Conservation (phyloP, 2,888 invertebrate genomes). For the Hydrotaea cyrtoneurina region DNA sequence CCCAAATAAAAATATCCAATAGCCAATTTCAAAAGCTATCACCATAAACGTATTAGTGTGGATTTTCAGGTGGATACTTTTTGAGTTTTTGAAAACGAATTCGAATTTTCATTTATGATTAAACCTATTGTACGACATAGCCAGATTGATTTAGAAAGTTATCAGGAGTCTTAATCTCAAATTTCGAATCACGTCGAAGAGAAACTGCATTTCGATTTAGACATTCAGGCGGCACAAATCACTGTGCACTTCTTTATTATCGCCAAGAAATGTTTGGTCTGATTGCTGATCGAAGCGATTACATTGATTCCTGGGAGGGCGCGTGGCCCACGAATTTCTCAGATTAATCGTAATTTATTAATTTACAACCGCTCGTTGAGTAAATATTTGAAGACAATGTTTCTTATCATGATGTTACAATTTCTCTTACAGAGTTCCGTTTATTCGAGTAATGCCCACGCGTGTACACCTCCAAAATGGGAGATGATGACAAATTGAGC, state of each 20-base stretch:
- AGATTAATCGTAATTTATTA: not conserved
- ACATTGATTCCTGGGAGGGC: not conserved
- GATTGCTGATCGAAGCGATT: slow-evolving; percentile 22
- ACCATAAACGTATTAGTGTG: too few relatives aligned
- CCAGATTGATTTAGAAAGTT: too few relatives aligned
- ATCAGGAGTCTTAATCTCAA: too few relatives aligned
- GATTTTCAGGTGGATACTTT: too few relatives aligned
- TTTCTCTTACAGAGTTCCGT: slow-evolving; percentile 19
- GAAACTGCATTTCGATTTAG: too few relatives aligned
- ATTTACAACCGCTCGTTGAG: not conserved
- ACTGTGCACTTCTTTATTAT: not conserved
- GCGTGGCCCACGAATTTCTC: not conserved
- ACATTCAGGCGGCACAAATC: too few relatives aligned
- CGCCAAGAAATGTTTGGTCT: not conserved
- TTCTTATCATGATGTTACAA: not conserved
- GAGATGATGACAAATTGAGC: slow-evolving; percentile 43
- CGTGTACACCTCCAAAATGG: slow-evolving; percentile 38
- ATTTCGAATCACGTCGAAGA: too few relatives aligned
- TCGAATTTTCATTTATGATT: too few relatives aligned
- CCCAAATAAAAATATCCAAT: too few relatives aligned
- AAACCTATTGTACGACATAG: too few relatives aligned
- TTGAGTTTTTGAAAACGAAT: too few relatives aligned
- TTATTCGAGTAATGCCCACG: slow-evolving; percentile 50
- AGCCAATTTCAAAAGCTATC: too few relatives aligned
- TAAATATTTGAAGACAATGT: not conserved